These are phyloP conservation scores for Agapornis canus DNA, from an alignment of 2,797 vertebrate genomes.

Conservation along the genomic window DNA sequence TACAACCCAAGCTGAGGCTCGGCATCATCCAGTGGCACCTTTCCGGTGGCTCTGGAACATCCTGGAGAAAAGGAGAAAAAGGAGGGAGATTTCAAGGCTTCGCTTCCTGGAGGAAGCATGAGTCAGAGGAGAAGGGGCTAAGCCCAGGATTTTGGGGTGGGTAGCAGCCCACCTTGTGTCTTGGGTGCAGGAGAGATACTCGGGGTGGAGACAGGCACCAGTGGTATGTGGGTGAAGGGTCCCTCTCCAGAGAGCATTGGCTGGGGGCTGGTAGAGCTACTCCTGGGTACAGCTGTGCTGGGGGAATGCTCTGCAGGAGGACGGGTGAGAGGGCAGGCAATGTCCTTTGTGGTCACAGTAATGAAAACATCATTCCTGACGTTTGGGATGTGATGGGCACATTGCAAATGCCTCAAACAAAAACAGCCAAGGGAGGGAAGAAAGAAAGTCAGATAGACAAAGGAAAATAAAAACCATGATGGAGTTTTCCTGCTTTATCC, in stretches of 20 bases:
- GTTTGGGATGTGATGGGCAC: not conserved
- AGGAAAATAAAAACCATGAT: not conserved
- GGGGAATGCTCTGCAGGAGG: fast-evolving
- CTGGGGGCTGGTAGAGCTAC: not conserved
- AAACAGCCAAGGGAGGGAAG: not conserved
- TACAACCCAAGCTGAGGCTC: not conserved
- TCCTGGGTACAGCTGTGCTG: not conserved
- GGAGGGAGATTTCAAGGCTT: not conserved
- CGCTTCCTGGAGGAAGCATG: not conserved
- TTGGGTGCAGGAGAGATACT: not conserved
- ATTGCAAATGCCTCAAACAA: not conserved
- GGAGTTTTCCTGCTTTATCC: not conserved
- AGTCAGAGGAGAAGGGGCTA: not conserved
- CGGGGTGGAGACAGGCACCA: fast-evolving
- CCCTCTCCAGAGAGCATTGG: not conserved
- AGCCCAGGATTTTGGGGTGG: not conserved
- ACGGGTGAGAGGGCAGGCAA: not conserved
- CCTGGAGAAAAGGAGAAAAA: not conserved
- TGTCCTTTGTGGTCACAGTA: not conserved
- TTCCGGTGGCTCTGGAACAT: not conserved
- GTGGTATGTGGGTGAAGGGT: not conserved
- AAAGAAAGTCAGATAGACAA: not conserved
- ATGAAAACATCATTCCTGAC: not conserved
- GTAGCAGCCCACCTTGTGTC: fast-evolving
- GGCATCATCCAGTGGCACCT: not conserved